phyloP scores from a whole-genome alignment of 2,888 invertebrate species.

The Ochropacha duplaris region DNA sequence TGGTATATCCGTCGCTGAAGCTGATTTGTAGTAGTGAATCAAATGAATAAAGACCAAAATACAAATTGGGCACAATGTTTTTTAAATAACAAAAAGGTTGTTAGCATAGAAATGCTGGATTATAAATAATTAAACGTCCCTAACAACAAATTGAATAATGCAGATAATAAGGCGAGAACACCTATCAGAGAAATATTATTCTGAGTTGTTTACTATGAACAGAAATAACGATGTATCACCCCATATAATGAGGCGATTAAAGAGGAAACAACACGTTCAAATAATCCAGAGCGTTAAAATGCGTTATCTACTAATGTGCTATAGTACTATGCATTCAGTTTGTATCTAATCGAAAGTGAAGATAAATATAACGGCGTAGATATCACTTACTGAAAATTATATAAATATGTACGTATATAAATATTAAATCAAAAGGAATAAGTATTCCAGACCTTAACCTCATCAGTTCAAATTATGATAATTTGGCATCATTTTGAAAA shows the following conservation, averaged over 20 bases:
- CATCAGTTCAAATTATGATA: not conserved
- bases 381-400: not conserved
- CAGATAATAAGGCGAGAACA: too few relatives aligned
- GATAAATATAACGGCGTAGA: not conserved
- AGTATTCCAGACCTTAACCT: not conserved
- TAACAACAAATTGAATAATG: too few relatives aligned
- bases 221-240: not conserved
- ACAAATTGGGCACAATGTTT: conserved; percentile 6
- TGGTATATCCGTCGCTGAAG: conserved; percentile 27
- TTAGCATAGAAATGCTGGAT: not conserved
- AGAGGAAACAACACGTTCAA: conserved; percentile 20
- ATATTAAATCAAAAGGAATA: not conserved
- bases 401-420: not conserved
- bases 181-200: not conserved
- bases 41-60: conserved; percentile 17
- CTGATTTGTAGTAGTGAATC: conserved; percentile 27
- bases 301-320: conserved; percentile 28
- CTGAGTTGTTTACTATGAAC: not conserved
- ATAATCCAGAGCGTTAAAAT: conserved; percentile 28
- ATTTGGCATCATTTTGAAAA: not conserved
- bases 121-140: too few relatives aligned
- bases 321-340: conserved; percentile 3
- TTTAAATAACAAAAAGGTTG: not conserved
- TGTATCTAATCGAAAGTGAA: conserved; percentile 2
- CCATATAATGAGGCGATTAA: conserved; percentile 16